Percentiles rank a stretch among this genome's conserved stretches.
These are phyloP conservation scores for Pampus argenteus DNA, from an alignment of 2,797 vertebrate species.

Conservation along the genomic window DNA sequence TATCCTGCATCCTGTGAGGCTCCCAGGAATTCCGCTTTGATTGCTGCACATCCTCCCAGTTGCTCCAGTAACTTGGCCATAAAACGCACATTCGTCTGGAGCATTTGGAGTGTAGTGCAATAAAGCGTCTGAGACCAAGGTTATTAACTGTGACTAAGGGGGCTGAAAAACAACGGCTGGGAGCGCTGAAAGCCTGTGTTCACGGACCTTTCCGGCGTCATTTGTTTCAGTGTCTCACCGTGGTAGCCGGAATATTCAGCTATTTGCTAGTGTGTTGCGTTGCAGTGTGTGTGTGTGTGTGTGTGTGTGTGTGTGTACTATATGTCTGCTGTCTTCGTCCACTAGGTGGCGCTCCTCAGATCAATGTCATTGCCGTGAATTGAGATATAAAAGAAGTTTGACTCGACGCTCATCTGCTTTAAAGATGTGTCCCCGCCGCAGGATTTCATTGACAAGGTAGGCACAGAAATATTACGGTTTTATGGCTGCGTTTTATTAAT, in stretches of 20 bases:
- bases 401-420: constrained; percentile 33
- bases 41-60: constrained; percentile 93
- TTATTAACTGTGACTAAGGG: constrained; percentile 90
- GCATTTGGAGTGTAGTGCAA: constrained; percentile 89
- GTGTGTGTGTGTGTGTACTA: too few relatives aligned
- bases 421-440: constrained; percentile 48
- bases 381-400: constrained; percentile 74
- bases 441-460: constrained; percentile 71
- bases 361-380: constrained; percentile 98
- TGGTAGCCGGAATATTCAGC: constrained; percentile 71
- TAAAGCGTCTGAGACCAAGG: constrained; percentile 93
- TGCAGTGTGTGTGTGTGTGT: background rate
- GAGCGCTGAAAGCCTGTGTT: constrained; percentile 82
- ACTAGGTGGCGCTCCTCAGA: constrained; percentile 96
- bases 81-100: constrained; percentile 92
- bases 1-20: constrained; percentile 88
- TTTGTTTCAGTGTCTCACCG: constrained; percentile 76
- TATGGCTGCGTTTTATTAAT: background rate
- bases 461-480: constrained; percentile 47
- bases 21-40: constrained; percentile 93
- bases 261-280: constrained; percentile 18
- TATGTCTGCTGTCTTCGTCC: constrained; percentile 71
- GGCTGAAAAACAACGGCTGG: constrained; percentile 82
- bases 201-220: constrained; percentile 80
- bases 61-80: constrained; percentile 95